phyloP scores from a whole-genome alignment of 2,113 vertebrate genomes.

The Zosterops lateralis region DNA sequence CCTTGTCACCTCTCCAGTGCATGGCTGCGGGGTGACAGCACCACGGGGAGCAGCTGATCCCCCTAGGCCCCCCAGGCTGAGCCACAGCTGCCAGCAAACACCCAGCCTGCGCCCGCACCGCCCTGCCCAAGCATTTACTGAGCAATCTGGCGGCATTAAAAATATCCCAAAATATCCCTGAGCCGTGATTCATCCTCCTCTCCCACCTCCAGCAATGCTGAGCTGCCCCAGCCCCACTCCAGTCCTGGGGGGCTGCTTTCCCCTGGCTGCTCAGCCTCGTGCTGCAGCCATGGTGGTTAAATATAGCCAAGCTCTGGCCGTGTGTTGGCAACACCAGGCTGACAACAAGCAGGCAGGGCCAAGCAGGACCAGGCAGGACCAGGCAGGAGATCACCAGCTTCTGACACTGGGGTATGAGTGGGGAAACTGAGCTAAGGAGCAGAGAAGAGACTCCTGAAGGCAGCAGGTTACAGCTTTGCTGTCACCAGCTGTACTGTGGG shows the following conservation, averaged over 20 bases:
- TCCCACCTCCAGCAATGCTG: not conserved
- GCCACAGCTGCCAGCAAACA: not conserved
- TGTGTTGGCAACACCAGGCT: not conserved
- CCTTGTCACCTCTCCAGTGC: not conserved
- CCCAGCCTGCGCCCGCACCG: not conserved
- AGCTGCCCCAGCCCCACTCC: not conserved
- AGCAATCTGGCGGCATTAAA: constrained; percentile 5
- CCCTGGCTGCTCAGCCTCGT: not conserved
- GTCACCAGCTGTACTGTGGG: not conserved
- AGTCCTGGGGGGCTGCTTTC: not conserved
- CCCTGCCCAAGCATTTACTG: not conserved
- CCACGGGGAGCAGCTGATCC: not conserved
- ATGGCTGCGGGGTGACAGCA: not conserved
- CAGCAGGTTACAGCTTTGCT: not conserved
- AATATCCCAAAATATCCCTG: constrained; percentile 34
- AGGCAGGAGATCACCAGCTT: not conserved
- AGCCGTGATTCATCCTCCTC: constrained; percentile 2
- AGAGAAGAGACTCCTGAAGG: not conserved
- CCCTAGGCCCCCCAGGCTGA: not conserved
- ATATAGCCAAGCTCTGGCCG: not conserved
- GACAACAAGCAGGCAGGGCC: not conserved
- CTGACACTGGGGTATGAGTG: accelerated
- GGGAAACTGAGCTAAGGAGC: not conserved
- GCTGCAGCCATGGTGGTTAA: not conserved
- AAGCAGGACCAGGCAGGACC: not conserved